Evolutionary conservation across 2,888 invertebrate genomes (phyloP).

Genomic region (Leptinotarsa tumamoca): DNA sequence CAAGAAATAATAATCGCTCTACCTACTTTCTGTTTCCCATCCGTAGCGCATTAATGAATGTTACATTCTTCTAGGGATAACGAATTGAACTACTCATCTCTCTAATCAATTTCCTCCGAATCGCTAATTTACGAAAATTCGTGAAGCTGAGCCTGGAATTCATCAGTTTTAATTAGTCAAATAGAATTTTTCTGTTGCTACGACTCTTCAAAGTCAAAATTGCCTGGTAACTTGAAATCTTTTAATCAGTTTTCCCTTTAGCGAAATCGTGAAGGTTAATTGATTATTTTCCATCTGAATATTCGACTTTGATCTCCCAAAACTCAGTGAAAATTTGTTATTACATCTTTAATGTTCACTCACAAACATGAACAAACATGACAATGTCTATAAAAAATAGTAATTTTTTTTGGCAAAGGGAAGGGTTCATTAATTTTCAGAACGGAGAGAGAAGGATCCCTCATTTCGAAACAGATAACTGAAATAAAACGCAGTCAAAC

Average conservation of each 20-base stretch:
- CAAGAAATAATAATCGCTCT: no score
- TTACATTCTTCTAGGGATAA: no score
- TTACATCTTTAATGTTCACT: constrained; percentile 32
- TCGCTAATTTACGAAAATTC: background rate
- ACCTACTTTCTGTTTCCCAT: no score
- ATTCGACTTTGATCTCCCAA: constrained; percentile 39
- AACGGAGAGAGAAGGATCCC: no score
- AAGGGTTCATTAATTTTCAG: no score
- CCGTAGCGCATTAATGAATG: no score
- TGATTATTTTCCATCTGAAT: constrained; percentile 42
- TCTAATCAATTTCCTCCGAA: background rate
- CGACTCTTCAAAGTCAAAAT: constrained; percentile 22
- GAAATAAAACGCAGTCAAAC: no score
- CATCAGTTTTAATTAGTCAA: constrained; percentile 38
- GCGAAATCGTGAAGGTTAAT: constrained; percentile 43
- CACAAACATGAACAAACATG: constrained; percentile 40
- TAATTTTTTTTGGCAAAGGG: no score
- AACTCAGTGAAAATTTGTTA: constrained; percentile 31
- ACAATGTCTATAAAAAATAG: background rate
- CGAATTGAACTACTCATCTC: no score
- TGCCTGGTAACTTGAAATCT: constrained; percentile 40
- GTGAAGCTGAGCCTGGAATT: background rate
- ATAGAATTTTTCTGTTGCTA: constrained; percentile 36
- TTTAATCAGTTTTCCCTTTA: constrained; percentile 50
- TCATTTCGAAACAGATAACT: no score